Evolutionary conservation across 2,888 invertebrate species (phyloP).

Genomic region (Rotaria macrura): DNA sequence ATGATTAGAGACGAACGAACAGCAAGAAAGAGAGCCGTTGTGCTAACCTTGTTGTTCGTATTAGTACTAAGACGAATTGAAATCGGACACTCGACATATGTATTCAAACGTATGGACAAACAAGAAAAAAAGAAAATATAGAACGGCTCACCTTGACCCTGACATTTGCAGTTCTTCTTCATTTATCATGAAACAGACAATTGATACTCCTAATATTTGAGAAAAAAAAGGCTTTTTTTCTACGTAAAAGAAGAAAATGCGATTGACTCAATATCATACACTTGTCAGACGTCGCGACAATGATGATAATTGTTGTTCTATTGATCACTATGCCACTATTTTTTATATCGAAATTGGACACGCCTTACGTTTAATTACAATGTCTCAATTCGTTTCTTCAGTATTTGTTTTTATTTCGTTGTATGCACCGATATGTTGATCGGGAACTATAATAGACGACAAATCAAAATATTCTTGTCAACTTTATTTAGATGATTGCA

Average conservation of each 20-base stretch:
- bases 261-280: background rate
- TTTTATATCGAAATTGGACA: background rate
- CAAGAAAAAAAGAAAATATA: background rate
- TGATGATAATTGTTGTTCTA: constrained; percentile 3
- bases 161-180: constrained; percentile 17
- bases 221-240: background rate
- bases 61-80: constrained; percentile 3
- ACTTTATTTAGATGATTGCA: background rate
- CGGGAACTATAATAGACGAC: background rate
- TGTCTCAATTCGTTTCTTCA: background rate
- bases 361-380: background rate
- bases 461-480: background rate
- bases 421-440: background rate
- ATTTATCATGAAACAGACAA: background rate
- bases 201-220: constrained; percentile 1
- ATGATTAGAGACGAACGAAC: background rate
- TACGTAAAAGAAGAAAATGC: background rate
- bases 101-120: background rate
- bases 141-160: constrained; percentile 18
- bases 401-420: background rate
- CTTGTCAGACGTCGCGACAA: constrained; percentile 5
- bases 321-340: constrained; percentile 7
- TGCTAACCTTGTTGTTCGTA: background rate
- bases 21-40: background rate
- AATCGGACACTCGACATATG: background rate